A percentile compares a stretch with the other conserved stretches of the same genome.
Conservation (phyloP, 1,140 invertebrate species). For the Calephelis nemesis region DNA sequence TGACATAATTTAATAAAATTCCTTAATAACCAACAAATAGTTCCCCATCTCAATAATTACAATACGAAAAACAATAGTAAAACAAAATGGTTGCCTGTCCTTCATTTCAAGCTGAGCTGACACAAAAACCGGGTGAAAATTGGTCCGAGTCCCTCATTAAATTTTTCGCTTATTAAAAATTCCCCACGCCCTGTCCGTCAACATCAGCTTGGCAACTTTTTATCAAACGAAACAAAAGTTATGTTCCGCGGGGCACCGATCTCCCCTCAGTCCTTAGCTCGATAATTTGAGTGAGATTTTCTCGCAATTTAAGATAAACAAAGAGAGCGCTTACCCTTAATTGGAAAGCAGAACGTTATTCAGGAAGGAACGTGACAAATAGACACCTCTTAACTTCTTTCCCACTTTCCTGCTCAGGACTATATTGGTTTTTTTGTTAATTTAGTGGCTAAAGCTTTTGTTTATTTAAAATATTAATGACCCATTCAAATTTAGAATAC, state of each 20-base stretch:
- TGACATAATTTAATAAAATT: too few species aligned
- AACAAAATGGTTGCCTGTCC: conserved; percentile 1
- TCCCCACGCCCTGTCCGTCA: conserved; percentile 67
- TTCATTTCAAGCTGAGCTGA: conserved; percentile 47
- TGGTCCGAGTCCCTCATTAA: conserved; percentile 66
- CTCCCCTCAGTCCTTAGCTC: conserved; percentile 69
- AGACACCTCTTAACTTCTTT: conserved; percentile 79
- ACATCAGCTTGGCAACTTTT: conserved; percentile 70
- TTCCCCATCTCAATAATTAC: not conserved
- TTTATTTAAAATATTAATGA: conserved; percentile 72
- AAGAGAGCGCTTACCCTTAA: conserved; percentile 78
- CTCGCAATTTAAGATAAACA: conserved; percentile 79
- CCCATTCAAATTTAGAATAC: conserved; percentile 15
- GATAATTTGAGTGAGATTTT: conserved; percentile 79
- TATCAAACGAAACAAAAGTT: conserved; percentile 72
- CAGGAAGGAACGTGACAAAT: conserved; percentile 77
- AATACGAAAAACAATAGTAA: not conserved
- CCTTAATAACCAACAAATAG: too few species aligned
- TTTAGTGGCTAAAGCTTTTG: conserved; percentile 55
- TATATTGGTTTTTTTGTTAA: conserved; percentile 72
- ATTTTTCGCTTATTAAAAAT: conserved; percentile 80
- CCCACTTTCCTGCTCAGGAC: conserved; percentile 67
- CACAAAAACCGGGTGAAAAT: conserved; percentile 57
- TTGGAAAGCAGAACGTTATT: conserved; percentile 77
- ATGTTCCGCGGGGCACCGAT: conserved; percentile 52